phyloP scores from a whole-genome alignment of 2,797 vertebrate species.

The Craterocephalus amniculus region DNA sequence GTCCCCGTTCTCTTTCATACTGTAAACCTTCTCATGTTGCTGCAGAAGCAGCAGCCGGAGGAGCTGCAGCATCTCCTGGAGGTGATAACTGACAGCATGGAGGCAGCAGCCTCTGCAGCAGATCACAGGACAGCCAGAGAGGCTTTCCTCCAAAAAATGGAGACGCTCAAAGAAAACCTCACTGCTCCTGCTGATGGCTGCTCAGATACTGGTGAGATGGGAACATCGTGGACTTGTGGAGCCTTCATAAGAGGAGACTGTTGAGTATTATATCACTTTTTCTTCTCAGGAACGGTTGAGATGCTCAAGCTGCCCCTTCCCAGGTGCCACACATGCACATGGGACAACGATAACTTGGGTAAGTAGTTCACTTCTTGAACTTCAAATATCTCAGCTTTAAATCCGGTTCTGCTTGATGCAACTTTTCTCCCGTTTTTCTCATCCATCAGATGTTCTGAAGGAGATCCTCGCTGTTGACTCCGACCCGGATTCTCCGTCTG shows the following conservation, averaged over 20 bases:
- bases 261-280: neutral
- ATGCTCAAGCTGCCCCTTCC: conserved; percentile 85
- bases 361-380: no score
- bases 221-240: neutral
- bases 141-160: conserved; percentile 77
- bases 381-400: no score
- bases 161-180: conserved; percentile 76
- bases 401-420: neutral
- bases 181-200: conserved; percentile 55
- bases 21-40: neutral
- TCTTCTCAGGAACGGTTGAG: conserved; percentile 75
- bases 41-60: conserved; percentile 79
- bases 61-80: conserved; percentile 85
- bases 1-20: neutral
- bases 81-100: conserved; percentile 80
- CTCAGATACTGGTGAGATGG: conserved; percentile 54
- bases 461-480: conserved; percentile 84
- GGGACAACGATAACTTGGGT: conserved; percentile 96
- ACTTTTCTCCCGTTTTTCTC: neutral
- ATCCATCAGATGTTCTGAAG: conserved; percentile 85
- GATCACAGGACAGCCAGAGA: conserved; percentile 76
- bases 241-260: neutral
- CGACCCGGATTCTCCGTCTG: conserved; percentile 58
- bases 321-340: conserved; percentile 88
- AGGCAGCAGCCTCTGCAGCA: conserved; percentile 75